Evolutionary conservation across 2,888 invertebrate species (phyloP), one percentile per base, ranked within the genome.

Genomic region (Leucophora obtusa): DNA sequence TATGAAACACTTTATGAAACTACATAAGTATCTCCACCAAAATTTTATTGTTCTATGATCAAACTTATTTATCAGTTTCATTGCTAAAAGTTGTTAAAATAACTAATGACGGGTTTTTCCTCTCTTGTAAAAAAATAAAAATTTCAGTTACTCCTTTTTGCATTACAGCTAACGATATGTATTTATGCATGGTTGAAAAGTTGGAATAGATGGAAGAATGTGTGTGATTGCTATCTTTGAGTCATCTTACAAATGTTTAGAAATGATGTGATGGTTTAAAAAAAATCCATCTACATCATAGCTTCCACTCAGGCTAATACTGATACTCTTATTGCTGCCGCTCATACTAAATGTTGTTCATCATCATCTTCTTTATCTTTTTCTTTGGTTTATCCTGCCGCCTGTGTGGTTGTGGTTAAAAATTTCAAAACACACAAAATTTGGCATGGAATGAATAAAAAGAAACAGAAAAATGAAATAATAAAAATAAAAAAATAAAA

Each of bases 321-420:
- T 71, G 75, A 70, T 66, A 35, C 60, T 66, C 8, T 21, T 70
- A 50, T 14, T 66, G 53, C 54, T 58, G 60, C 50, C 14, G 33
- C 24, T 59, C 28, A n/a, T n/a, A n/a, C n/a, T n/a, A 38, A 38
- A n/a, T 47, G n/a, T 38, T 47, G 43, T 47, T 47, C 43, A 14
- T 47, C 6, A 47, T 38, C 8, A 24, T 35, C 47, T 4, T 68
- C 43, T 47, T 47, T n/a, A 47, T 38, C 8, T 38, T 35, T 54
- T 7, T 60, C 24, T 35, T 14, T 7, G 3, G 60, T 50, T 54
- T 28, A 53, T 43, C 35, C 65, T 59, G 68, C 79, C 47, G 69
- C 65, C 63, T 70, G 51, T 74, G 65, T 43, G 68, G 54, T 79
- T 75, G 66, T 54, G 75, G 75, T 38, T 71, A 18, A 58, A 59